phyloP scores from a whole-genome alignment of 2,113 vertebrate genomes.

The Corydoras sp. region DNA sequence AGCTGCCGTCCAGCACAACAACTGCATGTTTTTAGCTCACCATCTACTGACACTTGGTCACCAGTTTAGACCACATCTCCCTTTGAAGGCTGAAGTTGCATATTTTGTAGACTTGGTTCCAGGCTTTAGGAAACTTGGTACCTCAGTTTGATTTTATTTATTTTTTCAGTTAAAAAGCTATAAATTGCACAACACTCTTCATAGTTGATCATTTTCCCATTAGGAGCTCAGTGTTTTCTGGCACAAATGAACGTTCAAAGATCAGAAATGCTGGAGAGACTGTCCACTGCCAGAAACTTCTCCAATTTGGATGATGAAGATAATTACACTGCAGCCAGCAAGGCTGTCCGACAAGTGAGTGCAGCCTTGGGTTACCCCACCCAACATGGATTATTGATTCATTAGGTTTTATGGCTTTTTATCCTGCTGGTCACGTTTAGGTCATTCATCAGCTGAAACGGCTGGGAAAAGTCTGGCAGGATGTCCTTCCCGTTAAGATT shows the following conservation, averaged over 20 bases:
- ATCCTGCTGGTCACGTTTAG: conserved; percentile 54
- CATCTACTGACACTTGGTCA: conserved; percentile 91
- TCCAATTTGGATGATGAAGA: conserved; percentile 87
- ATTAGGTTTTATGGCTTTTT: too few species aligned
- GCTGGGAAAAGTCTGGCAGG: conserved; percentile 90
- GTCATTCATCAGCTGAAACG: conserved; percentile 88
- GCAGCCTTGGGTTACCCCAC: neutral
- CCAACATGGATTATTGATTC: too few species aligned
- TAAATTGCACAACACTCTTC: too few species aligned
- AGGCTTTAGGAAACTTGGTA: conserved; percentile 86
- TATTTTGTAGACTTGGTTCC: conserved; percentile 95
- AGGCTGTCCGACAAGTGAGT: conserved; percentile 79
- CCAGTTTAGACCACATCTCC: conserved; percentile 76
- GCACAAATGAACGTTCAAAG: conserved; percentile 86
- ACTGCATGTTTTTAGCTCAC: conserved; percentile 96
- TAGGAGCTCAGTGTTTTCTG: conserved; percentile 86
- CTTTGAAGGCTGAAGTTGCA: conserved; percentile 70
- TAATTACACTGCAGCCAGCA: conserved; percentile 82
- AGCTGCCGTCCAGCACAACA: conserved; percentile 95
- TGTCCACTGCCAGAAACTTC: conserved; percentile 88
- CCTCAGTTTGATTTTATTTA: conserved; percentile 7
- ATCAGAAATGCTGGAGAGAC: conserved; percentile 85
- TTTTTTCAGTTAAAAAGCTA: too few species aligned
- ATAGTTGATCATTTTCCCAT: neutral
- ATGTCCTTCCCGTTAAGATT: conserved; percentile 82